Percentiles rank a stretch among this genome's conserved stretches.
These are phyloP conservation scores for Carduelis carduelis DNA, from an alignment of 2,797 vertebrate species.

Conservation along the genomic window DNA sequence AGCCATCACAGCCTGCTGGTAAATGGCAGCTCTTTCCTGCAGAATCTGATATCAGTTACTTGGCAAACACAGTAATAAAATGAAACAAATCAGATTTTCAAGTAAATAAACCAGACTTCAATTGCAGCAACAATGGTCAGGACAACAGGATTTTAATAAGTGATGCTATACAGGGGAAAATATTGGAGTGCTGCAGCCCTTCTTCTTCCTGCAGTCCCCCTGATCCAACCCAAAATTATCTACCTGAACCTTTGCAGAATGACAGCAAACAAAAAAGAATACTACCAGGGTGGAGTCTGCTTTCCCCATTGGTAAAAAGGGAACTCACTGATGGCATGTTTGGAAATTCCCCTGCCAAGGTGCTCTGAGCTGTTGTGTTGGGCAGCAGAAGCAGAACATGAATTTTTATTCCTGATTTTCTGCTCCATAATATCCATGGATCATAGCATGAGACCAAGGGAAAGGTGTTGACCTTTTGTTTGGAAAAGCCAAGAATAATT, in stretches of 20 bases:
- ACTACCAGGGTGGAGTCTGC: background rate
- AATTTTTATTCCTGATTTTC: background rate
- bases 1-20: conserved; percentile 82
- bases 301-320: background rate
- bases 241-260: background rate
- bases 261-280: background rate
- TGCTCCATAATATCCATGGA: background rate
- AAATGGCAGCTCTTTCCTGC: conserved; percentile 84
- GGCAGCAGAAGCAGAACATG: background rate
- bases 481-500: background rate
- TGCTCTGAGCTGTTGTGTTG: background rate
- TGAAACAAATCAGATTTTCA: conserved; percentile 90
- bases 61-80: conserved; percentile 88
- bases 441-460: background rate
- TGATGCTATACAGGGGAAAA: conserved; percentile 68
- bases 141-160: conserved; percentile 84
- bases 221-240: background rate
- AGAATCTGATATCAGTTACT: conserved; percentile 86
- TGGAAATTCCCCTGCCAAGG: background rate
- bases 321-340: background rate
- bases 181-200: background rate
- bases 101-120: conserved; percentile 88
- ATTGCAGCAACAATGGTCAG: conserved; percentile 82
- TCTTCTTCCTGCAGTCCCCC: background rate
- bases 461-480: background rate